Percentiles rank a stretch among this genome's conserved stretches.
Evolutionary conservation across 2,888 invertebrate species (phyloP).

Genomic region (Trichogramma evanescens): DNA sequence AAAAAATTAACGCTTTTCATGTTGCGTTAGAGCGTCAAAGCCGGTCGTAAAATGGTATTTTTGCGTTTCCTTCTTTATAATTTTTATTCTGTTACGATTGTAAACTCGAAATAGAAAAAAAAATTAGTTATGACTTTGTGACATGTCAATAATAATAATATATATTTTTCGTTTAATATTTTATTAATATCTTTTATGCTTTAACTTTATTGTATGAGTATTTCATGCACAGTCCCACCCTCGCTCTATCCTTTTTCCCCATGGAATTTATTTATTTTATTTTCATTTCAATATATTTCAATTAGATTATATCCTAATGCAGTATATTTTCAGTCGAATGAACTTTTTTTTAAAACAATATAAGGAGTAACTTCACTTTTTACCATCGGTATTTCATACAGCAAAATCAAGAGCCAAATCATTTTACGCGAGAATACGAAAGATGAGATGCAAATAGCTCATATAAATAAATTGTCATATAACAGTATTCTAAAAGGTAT

Average conservation of each 20-base stretch:
- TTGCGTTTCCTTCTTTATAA: conserved; percentile 1
- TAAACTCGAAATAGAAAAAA: no score
- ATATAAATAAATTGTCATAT: not conserved
- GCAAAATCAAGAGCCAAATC: not conserved
- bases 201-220: conserved; percentile 8
- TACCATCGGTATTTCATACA: not conserved
- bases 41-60: conserved; percentile 18
- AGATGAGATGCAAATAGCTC: conserved; percentile 6
- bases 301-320: not conserved
- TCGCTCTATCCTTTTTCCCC: conserved; percentile 6
- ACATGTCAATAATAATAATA: conserved; percentile 24
- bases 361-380: no score
- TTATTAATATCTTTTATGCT: conserved; percentile 8
- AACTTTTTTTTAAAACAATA: no score
- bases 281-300: not conserved
- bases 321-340: no score
- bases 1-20: conserved; percentile 13
- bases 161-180: conserved; percentile 22
- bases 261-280: not conserved
- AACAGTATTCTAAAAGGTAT: not conserved
- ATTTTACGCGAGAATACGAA: conserved; percentile 3
- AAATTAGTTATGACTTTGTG: not conserved
- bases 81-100: conserved; percentile 8
- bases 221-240: conserved; percentile 10
- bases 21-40: conserved; percentile 17